Conservation (phyloP, 2,888 invertebrate genomes). For the Helobdella robusta region DNA sequence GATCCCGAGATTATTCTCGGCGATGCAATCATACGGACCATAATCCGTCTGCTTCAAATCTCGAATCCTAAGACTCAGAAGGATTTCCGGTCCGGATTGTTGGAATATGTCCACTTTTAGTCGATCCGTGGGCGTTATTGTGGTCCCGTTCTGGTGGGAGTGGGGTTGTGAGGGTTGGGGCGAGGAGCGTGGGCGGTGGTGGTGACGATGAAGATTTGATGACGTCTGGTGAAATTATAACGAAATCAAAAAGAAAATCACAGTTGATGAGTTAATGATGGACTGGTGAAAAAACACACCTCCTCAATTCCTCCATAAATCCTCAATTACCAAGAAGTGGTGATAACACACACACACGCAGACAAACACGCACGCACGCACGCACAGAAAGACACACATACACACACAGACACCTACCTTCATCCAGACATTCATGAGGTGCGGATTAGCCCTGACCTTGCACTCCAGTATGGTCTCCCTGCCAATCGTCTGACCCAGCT, state of each 20-base stretch:
- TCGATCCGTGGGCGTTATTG: background rate
- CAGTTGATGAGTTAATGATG: background rate
- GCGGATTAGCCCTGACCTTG: constrained; percentile 41
- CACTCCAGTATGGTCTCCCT: constrained; percentile 45
- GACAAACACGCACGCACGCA: too few species aligned
- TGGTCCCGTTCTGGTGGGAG: constrained; percentile 5
- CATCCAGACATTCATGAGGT: constrained; percentile 40
- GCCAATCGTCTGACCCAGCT: constrained; percentile 40
- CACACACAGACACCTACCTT: constrained; percentile 37
- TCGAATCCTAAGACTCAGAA: constrained; percentile 26
- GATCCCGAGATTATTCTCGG: constrained; percentile 23
- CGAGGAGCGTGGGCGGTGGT: too few species aligned
- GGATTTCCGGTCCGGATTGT: constrained; percentile 9
- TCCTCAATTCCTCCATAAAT: background rate
- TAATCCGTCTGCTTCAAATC: constrained; percentile 17
- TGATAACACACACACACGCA: too few species aligned
- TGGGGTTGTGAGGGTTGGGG: too few species aligned
- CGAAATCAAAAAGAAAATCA: background rate
- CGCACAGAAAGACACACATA: too few species aligned
- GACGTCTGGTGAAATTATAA: too few species aligned
- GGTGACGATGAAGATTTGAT: too few species aligned
- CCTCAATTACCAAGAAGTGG: constrained; percentile 26
- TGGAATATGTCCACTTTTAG: constrained; percentile 6
- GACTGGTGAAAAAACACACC: background rate
- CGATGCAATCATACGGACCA: constrained; percentile 26